phyloP scores from a whole-genome alignment of 2,888 invertebrate species.

The Polymixis flavicincta region DNA sequence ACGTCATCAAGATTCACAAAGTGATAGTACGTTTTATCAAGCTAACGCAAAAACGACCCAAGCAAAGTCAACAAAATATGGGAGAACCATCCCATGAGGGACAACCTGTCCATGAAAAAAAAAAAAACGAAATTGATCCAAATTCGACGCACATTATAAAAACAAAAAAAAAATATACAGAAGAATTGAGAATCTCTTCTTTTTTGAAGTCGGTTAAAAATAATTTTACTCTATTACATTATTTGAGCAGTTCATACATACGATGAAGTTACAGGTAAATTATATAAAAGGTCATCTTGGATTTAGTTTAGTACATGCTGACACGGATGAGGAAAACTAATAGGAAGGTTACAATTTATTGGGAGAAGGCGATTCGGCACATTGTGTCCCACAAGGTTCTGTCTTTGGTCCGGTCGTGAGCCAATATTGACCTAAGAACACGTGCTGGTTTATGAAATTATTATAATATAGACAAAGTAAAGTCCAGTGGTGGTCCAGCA shows the following conservation, averaged over 20 bases:
- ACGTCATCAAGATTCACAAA: too few relatives aligned
- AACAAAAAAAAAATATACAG: too few relatives aligned
- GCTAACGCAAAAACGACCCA: too few relatives aligned
- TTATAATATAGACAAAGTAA: neutral
- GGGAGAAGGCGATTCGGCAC: slow-evolving; percentile 25
- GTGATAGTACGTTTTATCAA: too few relatives aligned
- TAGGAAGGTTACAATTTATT: slow-evolving; percentile 39
- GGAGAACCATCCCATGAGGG: too few relatives aligned
- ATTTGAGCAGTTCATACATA: neutral
- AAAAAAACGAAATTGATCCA: too few relatives aligned
- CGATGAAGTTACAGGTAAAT: neutral
- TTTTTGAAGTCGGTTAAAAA: too few relatives aligned
- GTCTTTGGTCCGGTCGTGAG: slow-evolving; percentile 6
- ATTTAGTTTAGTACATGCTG: slow-evolving; percentile 33
- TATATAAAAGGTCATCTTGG: slow-evolving; percentile 11
- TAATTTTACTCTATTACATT: neutral
- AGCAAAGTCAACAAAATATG: too few relatives aligned
- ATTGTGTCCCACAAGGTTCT: slow-evolving; percentile 39
- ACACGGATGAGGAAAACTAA: slow-evolving; percentile 27
- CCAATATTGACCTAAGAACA: slow-evolving; percentile 19
- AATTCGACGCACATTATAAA: too few relatives aligned
- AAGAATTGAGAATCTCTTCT: too few relatives aligned
- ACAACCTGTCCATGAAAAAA: too few relatives aligned
- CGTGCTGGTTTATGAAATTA: neutral
- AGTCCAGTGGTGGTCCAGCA: too few relatives aligned